phyloP scores from a whole-genome alignment of 2,888 invertebrate genomes.

The Ligdia adustata region DNA sequence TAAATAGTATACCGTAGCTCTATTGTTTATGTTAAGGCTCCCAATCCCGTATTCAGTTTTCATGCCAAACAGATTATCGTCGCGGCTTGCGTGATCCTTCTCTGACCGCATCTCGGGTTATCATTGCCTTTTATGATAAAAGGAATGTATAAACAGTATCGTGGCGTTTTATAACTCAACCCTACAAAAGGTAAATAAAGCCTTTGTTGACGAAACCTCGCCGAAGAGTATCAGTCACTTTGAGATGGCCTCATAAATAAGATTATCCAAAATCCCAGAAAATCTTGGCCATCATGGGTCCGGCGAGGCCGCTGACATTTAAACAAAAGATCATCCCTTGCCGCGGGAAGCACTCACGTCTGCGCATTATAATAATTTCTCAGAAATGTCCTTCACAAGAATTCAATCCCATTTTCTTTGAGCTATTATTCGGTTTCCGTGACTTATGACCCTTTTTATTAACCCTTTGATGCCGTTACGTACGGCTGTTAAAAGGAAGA shows the following conservation, averaged over 20 bases:
- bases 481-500: slow-evolving; percentile 28
- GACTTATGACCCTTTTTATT: slow-evolving; percentile 46
- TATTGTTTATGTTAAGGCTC: too few species aligned
- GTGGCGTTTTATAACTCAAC: slow-evolving; percentile 4
- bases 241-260: slow-evolving; percentile 44
- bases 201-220: slow-evolving; percentile 29
- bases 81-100: neutral
- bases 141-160: slow-evolving; percentile 7
- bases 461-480: slow-evolving; percentile 35
- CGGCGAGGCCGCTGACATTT: slow-evolving; percentile 38
- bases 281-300: slow-evolving; percentile 28
- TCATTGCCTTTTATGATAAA: slow-evolving; percentile 8
- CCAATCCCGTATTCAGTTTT: slow-evolving; percentile 3
- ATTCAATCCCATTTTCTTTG: slow-evolving; percentile 37
- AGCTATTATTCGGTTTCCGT: slow-evolving; percentile 35
- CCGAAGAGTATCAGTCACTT: slow-evolving; percentile 35
- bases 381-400: slow-evolving; percentile 38
- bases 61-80: slow-evolving; percentile 4
- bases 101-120: slow-evolving; percentile 3
- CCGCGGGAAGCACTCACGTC: slow-evolving; percentile 33
- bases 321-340: slow-evolving; percentile 49
- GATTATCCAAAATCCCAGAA: slow-evolving; percentile 41
- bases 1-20: too few species aligned
- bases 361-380: slow-evolving; percentile 45
- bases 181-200: slow-evolving; percentile 19